Evolutionary conservation across 2,113 vertebrate genomes (phyloP).

Genomic region (Dascyllus trimaculatus): DNA sequence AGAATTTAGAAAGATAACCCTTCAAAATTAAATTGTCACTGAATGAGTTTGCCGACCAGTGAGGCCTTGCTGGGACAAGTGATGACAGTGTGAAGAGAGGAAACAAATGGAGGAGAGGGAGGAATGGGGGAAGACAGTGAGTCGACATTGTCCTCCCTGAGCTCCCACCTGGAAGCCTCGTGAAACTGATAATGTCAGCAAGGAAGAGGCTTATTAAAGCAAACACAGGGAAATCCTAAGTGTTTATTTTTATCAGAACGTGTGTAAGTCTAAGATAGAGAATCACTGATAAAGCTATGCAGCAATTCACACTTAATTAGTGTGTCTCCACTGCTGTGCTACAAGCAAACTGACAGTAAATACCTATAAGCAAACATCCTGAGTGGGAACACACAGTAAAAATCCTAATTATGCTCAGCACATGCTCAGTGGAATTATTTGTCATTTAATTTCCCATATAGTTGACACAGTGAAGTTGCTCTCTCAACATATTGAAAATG

Average conservation of each 20-base stretch:
- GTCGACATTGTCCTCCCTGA: background rate
- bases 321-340: constrained; percentile 3
- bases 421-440: constrained; percentile 43
- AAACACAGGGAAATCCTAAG: background rate
- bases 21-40: constrained; percentile 58
- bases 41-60: constrained; percentile 41
- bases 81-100: constrained; percentile 20
- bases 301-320: constrained; percentile 1
- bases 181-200: background rate
- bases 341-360: constrained; percentile 50
- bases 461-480: constrained; percentile 37
- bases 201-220: background rate
- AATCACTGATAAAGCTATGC: background rate
- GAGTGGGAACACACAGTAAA: constrained; percentile 21
- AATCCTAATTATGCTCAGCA: constrained; percentile 45
- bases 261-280: background rate
- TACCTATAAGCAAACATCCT: constrained; percentile 50
- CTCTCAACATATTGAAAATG: constrained; percentile 34
- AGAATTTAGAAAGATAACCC: constrained; percentile 59
- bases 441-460: constrained; percentile 52
- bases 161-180: background rate
- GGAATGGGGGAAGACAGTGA: constrained; percentile 8
- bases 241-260: background rate
- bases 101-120: constrained; percentile 12
- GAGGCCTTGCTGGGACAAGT: constrained; percentile 39